phyloP scores from a whole-genome alignment of 1,140 invertebrate genomes.

The Teleopsis dalmanni region DNA sequence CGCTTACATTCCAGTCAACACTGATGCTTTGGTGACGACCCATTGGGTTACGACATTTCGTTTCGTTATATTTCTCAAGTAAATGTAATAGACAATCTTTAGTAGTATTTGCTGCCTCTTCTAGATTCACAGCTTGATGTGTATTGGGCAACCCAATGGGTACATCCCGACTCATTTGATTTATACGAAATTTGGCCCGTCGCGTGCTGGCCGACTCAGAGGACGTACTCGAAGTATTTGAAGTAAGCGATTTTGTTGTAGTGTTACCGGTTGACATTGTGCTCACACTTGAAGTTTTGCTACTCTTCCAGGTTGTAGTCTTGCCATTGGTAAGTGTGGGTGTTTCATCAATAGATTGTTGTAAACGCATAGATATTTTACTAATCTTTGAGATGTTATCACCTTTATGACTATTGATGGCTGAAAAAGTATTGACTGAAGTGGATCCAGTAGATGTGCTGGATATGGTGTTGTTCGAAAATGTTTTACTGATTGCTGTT shows the following conservation, averaged over 20 bases:
- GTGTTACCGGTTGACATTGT: conserved; percentile 23
- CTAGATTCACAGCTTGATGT: conserved; percentile 49
- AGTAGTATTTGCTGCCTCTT: conserved; percentile 56
- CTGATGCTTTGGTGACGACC: conserved; percentile 41
- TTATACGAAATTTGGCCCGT: conserved; percentile 53
- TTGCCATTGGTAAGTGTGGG: conserved; percentile 32
- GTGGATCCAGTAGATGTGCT: neutral
- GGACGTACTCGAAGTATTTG: neutral
- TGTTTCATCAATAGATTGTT: conserved; percentile 41
- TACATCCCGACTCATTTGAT: conserved; percentile 54
- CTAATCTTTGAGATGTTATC: conserved; percentile 13
- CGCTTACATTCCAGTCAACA: conserved; percentile 39
- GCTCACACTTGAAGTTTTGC: conserved; percentile 20
- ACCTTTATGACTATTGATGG: conserved; percentile 17
- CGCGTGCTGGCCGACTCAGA: conserved; percentile 34
- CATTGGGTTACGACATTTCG: conserved; percentile 30
- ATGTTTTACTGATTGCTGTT: conserved; percentile 18
- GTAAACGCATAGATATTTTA: conserved; percentile 28
- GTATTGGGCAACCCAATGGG: conserved; percentile 52
- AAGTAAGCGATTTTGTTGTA: conserved; percentile 9
- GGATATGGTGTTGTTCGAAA: neutral
- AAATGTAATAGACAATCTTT: conserved; percentile 65
- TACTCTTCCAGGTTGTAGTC: conserved; percentile 11
- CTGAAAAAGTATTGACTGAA: neutral
- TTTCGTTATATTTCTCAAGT: conserved; percentile 64